Percentiles rank a stretch among this genome's conserved stretches.
Evolutionary conservation across 35 echinoderm and acorn worm species (phyloP).

Genomic region (Holothuria glaberrima): DNA sequence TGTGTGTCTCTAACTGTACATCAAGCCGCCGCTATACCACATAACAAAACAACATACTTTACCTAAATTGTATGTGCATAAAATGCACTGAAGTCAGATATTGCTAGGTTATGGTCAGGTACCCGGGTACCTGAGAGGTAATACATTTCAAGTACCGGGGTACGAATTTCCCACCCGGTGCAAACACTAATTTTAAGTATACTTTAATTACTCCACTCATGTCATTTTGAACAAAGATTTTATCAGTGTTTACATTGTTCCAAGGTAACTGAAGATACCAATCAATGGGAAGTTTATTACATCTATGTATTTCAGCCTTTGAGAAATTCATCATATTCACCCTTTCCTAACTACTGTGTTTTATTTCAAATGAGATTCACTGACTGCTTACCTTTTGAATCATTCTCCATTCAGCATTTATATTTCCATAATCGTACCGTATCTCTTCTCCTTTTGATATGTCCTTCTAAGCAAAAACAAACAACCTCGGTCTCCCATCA

Average conservation of each 20-base stretch:
- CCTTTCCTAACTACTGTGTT: not conserved
- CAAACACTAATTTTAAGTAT: too few species aligned
- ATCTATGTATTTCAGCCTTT: not conserved
- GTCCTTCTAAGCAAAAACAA: not conserved
- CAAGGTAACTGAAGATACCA: not conserved
- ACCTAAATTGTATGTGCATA: too few species aligned
- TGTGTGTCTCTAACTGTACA: too few species aligned
- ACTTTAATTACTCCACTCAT: too few species aligned
- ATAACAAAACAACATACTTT: too few species aligned
- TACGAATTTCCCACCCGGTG: too few species aligned
- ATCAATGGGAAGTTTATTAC: not conserved
- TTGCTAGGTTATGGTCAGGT: too few species aligned
- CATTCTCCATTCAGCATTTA: not conserved
- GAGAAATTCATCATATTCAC: not conserved
- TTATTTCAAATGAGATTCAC: not conserved
- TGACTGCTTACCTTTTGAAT: not conserved
- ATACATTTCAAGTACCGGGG: too few species aligned
- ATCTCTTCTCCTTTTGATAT: not conserved
- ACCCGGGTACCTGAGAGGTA: too few species aligned
- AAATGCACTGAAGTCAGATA: too few species aligned
- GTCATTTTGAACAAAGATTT: too few species aligned
- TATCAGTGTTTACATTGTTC: not conserved
- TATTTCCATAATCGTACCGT: constrained; percentile 25
- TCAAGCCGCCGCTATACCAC: too few species aligned
- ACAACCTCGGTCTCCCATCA: not conserved